Conservation (phyloP, 2,113 vertebrate species). For the Psittacula cyanocephala region DNA sequence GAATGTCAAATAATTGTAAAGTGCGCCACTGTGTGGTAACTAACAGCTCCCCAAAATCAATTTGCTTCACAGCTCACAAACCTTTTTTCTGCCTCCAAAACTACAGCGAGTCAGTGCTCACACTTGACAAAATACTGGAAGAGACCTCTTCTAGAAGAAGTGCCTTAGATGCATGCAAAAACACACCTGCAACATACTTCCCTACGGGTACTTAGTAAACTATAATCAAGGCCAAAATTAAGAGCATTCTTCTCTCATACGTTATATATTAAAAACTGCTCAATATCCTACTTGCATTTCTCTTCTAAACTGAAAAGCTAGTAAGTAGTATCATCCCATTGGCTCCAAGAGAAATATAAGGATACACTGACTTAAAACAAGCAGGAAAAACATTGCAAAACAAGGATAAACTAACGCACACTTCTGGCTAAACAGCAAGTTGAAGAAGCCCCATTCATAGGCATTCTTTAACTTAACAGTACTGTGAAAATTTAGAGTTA, state of each 20-base stretch:
- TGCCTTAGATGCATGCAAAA: not conserved
- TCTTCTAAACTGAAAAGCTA: not conserved
- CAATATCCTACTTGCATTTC: not conserved
- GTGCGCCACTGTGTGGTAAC: conserved; percentile 35
- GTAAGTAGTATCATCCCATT: not conserved
- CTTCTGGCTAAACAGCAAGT: not conserved
- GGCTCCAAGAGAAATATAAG: not conserved
- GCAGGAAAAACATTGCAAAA: not conserved
- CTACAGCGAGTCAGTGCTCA: not conserved
- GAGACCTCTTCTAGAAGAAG: not conserved
- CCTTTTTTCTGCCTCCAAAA: not conserved
- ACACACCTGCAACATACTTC: rapidly evolving
- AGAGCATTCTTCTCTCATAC: not conserved
- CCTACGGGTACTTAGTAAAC: not conserved
- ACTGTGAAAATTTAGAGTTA: not conserved
- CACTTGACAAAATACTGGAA: not conserved
- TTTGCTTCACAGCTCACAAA: not conserved
- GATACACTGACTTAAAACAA: not conserved
- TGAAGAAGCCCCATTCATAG: not conserved
- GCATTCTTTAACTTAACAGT: not conserved
- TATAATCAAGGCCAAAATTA: not conserved
- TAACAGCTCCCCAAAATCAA: not conserved
- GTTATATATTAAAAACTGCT: not conserved
- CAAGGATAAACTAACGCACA: not conserved
- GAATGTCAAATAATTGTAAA: not conserved